These are phyloP conservation scores for Meloidogyne chitwoodi DNA, from an alignment of 1,140 invertebrate species.

Conservation along the genomic window DNA sequence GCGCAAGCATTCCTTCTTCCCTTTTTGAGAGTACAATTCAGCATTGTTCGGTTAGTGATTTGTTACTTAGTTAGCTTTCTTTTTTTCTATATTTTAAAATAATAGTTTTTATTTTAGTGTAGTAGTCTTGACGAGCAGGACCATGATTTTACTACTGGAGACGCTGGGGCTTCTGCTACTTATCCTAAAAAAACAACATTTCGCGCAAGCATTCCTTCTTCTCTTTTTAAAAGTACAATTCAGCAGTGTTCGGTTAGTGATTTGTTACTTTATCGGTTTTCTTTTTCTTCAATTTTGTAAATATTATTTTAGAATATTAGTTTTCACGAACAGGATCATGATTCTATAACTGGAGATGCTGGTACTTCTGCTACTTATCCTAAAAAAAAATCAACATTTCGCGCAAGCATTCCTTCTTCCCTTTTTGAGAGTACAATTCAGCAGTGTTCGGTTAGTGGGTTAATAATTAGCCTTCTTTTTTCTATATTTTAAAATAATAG, in stretches of 20 bases:
- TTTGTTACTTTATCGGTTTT: no score
- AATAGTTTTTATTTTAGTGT: no score
- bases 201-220: neutral
- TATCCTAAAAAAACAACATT: conserved; percentile 67
- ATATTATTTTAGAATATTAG: no score
- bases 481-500: no score
- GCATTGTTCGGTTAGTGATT: neutral
- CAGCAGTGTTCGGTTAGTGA: neutral
- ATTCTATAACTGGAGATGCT: neutral
- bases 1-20: neutral
- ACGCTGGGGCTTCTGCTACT: conserved; percentile 91
- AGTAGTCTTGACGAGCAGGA: conserved; percentile 60
- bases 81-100: no score
- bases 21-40: neutral
- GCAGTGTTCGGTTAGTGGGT: no score
- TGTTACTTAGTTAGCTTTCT: no score
- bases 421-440: no score
- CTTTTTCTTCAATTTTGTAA: no score
- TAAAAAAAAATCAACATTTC: neutral
- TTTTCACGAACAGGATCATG: no score
- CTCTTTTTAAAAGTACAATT: neutral
- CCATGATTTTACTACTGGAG: conserved; percentile 62
- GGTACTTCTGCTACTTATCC: neutral
- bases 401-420: neutral
- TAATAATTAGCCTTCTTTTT: no score